Evolutionary conservation across 2,797 vertebrate genomes (phyloP).

Genomic region (Margarornis squamiger): DNA sequence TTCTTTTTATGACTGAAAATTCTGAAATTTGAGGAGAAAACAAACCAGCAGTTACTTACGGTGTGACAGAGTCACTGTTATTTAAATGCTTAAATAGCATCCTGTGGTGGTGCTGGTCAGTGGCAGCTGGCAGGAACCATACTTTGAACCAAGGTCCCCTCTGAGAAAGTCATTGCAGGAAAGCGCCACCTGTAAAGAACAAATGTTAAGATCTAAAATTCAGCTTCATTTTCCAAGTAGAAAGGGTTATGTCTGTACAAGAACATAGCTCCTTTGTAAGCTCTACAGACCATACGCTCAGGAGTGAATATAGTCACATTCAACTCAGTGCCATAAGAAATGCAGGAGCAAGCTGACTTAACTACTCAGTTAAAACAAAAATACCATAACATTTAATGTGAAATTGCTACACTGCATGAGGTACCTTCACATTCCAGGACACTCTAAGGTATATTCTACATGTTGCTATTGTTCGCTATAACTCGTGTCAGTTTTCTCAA

Average conservation of each 20-base stretch:
- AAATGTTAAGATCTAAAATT: neutral
- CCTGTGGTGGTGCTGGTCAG: constrained; percentile 15
- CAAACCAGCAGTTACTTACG: constrained; percentile 12
- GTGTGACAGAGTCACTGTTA: constrained; percentile 12
- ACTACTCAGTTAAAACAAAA: neutral
- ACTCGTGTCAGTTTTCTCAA: neutral
- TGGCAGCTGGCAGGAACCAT: neutral
- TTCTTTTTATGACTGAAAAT: neutral
- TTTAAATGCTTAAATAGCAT: constrained; percentile 42
- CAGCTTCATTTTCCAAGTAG: neutral
- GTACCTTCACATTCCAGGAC: neutral
- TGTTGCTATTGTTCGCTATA: neutral
- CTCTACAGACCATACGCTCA: neutral
- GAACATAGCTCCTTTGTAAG: neutral
- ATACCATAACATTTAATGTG: neutral
- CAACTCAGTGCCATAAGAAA: neutral
- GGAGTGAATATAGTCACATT: neutral
- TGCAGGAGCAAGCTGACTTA: neutral
- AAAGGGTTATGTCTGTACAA: neutral
- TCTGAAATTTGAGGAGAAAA: constrained; percentile 43
- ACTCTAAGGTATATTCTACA: neutral
- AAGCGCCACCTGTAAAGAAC: neutral
- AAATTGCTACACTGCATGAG: neutral
- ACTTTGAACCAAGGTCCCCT: neutral
- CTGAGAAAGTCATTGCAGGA: neutral